Evolutionary conservation across 2,113 vertebrate species (phyloP).

Genomic region (Hemicordylus capensis): DNA sequence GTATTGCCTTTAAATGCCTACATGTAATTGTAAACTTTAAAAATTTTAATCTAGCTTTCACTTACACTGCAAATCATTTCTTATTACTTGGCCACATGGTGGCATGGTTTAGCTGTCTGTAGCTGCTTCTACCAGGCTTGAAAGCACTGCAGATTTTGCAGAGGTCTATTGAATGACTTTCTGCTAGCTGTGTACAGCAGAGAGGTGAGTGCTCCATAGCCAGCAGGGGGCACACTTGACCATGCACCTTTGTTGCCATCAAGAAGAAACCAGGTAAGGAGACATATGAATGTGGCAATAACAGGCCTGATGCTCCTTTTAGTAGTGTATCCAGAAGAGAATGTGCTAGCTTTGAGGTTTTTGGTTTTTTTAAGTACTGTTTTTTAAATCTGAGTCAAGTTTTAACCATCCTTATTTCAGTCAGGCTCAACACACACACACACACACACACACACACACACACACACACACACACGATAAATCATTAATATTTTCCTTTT

Average conservation of each 20-base stretch:
- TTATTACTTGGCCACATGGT: background rate
- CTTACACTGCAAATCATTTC: background rate
- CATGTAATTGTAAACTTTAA: slow-evolving; percentile 14
- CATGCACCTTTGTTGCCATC: background rate
- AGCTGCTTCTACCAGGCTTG: background rate
- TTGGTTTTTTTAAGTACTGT: too few species aligned
- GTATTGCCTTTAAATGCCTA: slow-evolving; percentile 42
- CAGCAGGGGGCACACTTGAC: background rate
- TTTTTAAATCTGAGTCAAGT: too few species aligned
- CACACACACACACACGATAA: too few species aligned
- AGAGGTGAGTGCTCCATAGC: background rate
- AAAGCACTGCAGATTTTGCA: background rate
- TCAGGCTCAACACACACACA: too few species aligned
- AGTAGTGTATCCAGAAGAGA: background rate
- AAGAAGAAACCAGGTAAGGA: background rate
- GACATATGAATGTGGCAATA: background rate
- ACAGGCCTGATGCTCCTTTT: background rate
- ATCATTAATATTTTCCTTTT: too few species aligned
- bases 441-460: too few species aligned
- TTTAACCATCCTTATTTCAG: too few species aligned
- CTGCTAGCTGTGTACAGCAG: background rate
- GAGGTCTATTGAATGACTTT: background rate
- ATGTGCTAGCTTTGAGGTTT: too few species aligned
- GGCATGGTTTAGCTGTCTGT: background rate
- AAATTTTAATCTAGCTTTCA: background rate